phyloP scores from a whole-genome alignment of 2,113 vertebrate genomes.

The Periophthalmodon schlosseri region DNA sequence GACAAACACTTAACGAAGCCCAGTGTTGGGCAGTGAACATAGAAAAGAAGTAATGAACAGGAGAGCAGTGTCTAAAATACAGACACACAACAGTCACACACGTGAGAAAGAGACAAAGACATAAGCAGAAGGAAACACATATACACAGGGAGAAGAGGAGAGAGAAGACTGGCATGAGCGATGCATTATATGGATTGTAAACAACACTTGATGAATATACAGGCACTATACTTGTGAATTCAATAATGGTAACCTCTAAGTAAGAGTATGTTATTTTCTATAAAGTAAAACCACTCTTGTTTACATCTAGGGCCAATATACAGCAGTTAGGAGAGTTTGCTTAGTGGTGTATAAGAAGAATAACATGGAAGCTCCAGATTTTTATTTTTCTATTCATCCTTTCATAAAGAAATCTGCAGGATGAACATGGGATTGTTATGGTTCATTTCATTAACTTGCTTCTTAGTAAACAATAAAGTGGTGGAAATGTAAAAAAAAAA shows the following conservation, averaged over 20 bases:
- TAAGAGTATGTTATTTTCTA: background rate
- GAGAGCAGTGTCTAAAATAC: conserved; percentile 96
- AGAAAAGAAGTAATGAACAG: conserved; percentile 99
- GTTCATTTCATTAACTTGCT: background rate
- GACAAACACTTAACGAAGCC: conserved; percentile 99
- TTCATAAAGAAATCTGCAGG: conserved; percentile 22
- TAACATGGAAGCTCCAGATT: conserved; percentile 74
- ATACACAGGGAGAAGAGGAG: conserved; percentile 77
- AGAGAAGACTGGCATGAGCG: conserved; percentile 72
- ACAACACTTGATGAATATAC: background rate
- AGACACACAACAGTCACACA: conserved; percentile 51
- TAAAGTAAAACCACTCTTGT: background rate
- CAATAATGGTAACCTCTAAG: background rate
- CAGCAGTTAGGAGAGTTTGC: background rate
- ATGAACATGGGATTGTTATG: background rate
- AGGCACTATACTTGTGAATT: background rate
- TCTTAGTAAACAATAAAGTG: background rate
- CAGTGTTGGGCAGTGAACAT: conserved; percentile 99
- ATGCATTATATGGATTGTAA: conserved; percentile 11
- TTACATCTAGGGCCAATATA: background rate
- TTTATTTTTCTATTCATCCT: conserved; percentile 83
- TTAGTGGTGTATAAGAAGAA: background rate
- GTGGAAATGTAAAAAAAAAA: conserved; percentile 2
- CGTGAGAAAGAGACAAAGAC: conserved; percentile 21
- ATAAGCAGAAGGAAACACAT: conserved; percentile 34